Evolutionary conservation across 53 echinoderm and acorn worm genomes (phyloP).

Genomic region (Actinopyga echinites): DNA sequence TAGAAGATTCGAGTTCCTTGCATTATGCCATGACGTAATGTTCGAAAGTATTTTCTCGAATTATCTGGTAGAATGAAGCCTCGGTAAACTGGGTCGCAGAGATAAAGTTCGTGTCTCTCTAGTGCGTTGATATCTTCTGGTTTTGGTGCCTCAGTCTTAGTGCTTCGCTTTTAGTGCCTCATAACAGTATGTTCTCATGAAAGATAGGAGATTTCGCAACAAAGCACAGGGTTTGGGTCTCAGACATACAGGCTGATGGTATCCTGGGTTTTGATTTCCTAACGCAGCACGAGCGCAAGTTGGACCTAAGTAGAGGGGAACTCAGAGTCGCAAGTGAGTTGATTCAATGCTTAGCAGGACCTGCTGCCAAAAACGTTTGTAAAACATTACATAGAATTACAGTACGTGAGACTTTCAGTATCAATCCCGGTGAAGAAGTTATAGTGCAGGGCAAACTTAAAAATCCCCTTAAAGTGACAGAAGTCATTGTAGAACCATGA

Average conservation of each 20-base stretch:
- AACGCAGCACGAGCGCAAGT: background rate
- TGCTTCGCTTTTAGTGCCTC: too few relatives aligned
- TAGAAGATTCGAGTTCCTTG: too few relatives aligned
- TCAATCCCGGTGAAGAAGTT: background rate
- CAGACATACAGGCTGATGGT: background rate
- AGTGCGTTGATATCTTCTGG: too few relatives aligned
- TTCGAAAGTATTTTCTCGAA: too few relatives aligned
- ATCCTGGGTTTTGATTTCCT: constrained; percentile 3
- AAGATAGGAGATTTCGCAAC: background rate
- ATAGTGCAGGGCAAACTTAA: constrained; percentile 2
- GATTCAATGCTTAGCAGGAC: background rate
- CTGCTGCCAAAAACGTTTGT: too few relatives aligned
- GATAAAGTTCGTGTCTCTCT: too few relatives aligned
- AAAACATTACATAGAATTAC: background rate
- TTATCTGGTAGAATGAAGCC: too few relatives aligned
- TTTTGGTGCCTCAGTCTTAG: too few relatives aligned
- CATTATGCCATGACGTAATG: too few relatives aligned
- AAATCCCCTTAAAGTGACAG: too few relatives aligned
- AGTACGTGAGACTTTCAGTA: background rate
- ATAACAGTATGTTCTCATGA: constrained; percentile 17
- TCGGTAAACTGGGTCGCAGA: too few relatives aligned
- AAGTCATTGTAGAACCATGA: background rate
- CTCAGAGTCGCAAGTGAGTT: background rate
- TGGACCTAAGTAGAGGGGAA: background rate
- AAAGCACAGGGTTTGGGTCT: background rate